Evolutionary conservation across 2,113 vertebrate species (phyloP), one percentile per base, ranked within the genome.

Genomic region (Hippopotamus amphibius): DNA sequence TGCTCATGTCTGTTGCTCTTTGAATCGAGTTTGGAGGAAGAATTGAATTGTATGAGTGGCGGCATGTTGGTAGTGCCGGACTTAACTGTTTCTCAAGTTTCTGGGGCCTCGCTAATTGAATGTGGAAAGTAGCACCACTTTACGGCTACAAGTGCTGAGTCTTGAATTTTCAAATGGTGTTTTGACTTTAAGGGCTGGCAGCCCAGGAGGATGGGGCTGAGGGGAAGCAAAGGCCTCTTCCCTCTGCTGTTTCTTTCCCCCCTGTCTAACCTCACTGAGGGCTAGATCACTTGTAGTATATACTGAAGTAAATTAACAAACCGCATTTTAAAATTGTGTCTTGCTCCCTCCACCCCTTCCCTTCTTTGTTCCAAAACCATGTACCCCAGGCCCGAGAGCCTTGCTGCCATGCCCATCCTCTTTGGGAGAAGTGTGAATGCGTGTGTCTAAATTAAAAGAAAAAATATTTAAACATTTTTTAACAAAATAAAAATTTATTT

Each of bases 51-150:
- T 99, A 96, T 99, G 99, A 24, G 98, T 99, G 99, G 99, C 99
- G 99, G 99, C 99, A 99, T 99, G 98, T 99, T 99, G 98, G 96
- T 99, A 98, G 98, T 99, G 99, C 99, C 99, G 99, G 99, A 99
- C 98, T 98, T 98, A 97, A 96, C 88, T 98, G 98, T 98, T 80
- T 41, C 98, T 97, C 96, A 96, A 96, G 98, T 97, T 98, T 96
- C 94, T 96, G 96, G 93, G 97, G 97, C 94, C 48, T 57, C 46
- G 87, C 98, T 98, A 97, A 98, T 98, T 98, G 98, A 98, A 91
- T 97, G 98, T 98, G 98, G 93, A 97, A 97, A 97, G 98, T 97
- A 97, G 98, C 98, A 96, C 98, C 97, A 46, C 97, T 97, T 96
- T 80, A 90, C 37, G 96, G 98, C 98, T 98, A 28, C 97, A 96